These are phyloP conservation scores for Zaprionus lineosus DNA, from an alignment of 2,888 invertebrate species.

Conservation along the genomic window DNA sequence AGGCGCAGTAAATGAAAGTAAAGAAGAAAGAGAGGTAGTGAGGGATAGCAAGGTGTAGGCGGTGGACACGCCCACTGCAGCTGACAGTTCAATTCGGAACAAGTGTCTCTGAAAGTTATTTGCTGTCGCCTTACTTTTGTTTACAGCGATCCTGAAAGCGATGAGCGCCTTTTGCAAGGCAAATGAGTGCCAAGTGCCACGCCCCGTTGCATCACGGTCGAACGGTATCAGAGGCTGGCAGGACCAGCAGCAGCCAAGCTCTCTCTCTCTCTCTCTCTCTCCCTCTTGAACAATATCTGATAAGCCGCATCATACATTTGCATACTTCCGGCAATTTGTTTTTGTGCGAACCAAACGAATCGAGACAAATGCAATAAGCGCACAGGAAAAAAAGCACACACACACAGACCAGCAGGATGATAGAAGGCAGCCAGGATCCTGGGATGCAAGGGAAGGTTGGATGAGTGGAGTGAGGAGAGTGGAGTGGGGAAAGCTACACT, in stretches of 20 bases:
- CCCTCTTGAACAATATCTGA: slow-evolving; percentile 78
- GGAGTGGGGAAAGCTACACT: slow-evolving; percentile 10
- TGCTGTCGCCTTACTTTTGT: slow-evolving; percentile 68
- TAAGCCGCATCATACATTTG: slow-evolving; percentile 77
- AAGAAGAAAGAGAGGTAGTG: neutral
- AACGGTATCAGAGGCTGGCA: no score
- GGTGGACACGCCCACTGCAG: slow-evolving; percentile 44
- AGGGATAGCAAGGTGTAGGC: neutral
- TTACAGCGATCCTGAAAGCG: slow-evolving; percentile 47
- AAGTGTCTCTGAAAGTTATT: slow-evolving; percentile 70
- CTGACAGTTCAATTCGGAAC: slow-evolving; percentile 73
- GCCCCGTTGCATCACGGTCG: slow-evolving; percentile 17
- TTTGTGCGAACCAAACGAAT: slow-evolving; percentile 74
- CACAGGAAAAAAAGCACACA: slow-evolving; percentile 25
- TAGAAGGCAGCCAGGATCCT: no score
- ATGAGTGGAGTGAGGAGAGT: slow-evolving; percentile 7
- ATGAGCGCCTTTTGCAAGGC: slow-evolving; percentile 68
- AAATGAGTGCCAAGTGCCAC: slow-evolving; percentile 65
- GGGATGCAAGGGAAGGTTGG: no score
- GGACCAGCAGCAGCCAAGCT: no score
- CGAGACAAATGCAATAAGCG: slow-evolving; percentile 77
- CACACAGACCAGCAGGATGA: no score
- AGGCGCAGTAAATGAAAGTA: no score
- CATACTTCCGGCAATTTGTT: slow-evolving; percentile 79
- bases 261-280: no score